Percentiles rank a stretch among this genome's conserved stretches.
These are phyloP conservation scores for Metallyticus violacea DNA, from an alignment of 2,888 invertebrate species.

Conservation along the genomic window DNA sequence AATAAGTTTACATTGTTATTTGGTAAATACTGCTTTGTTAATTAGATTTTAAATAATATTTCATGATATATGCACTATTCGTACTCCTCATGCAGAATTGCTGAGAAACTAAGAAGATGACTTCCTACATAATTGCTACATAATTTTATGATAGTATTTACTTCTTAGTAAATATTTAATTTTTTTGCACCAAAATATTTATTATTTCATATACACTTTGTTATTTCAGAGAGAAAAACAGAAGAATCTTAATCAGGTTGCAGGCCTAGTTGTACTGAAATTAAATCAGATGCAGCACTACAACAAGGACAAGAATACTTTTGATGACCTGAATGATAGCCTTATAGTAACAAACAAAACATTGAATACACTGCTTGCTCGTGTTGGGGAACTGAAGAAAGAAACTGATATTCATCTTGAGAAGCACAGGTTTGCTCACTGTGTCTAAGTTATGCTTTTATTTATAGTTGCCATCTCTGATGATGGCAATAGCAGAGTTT, in stretches of 20 bases:
- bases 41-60: no score
- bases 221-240: slow-evolving; percentile 66
- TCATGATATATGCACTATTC: no score
- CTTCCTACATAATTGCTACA: no score
- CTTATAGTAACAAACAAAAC: slow-evolving; percentile 63
- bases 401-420: slow-evolving; percentile 62
- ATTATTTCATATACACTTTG: neutral
- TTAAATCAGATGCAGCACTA: slow-evolving; percentile 66
- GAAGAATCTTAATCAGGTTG: slow-evolving; percentile 72
- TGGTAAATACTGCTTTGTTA: no score
- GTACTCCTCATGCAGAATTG: no score
- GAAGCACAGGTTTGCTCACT: slow-evolving; percentile 55
- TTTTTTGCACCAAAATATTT: no score
- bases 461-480: neutral
- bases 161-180: no score
- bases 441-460: neutral
- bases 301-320: slow-evolving; percentile 48
- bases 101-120: no score
- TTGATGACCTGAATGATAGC: slow-evolving; percentile 45
- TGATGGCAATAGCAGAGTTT: neutral
- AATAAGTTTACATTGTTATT: no score
- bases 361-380: slow-evolving; percentile 56
- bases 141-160: no score
- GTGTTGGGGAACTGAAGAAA: slow-evolving; percentile 62
- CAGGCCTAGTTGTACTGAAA: slow-evolving; percentile 63